phyloP scores from a whole-genome alignment of 37 sponge, comb jelly and placozoan species.

The Cladorhizidae sp. region DNA sequence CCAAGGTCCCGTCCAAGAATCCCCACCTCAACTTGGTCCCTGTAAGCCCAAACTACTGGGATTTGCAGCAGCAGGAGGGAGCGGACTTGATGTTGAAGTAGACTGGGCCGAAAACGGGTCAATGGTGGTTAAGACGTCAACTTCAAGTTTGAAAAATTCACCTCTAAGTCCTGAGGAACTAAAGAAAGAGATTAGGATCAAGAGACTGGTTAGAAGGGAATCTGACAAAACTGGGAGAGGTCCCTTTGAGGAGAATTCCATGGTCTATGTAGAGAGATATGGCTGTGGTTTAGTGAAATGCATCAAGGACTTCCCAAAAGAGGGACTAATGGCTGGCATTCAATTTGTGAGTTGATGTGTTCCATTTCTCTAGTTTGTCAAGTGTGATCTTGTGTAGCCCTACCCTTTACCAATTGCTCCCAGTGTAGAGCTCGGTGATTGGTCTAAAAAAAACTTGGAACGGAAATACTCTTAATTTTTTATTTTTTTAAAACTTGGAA shows the following conservation, averaged over 20 bases:
- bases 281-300: slow-evolving; percentile 45
- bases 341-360: slow-evolving; percentile 22
- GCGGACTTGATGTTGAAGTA: neutral
- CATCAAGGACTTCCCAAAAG: neutral
- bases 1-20: neutral
- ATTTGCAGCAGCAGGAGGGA: neutral
- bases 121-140: too few relatives aligned
- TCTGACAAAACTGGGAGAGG: neutral
- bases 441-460: too few relatives aligned
- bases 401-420: too few relatives aligned
- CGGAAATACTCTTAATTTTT: too few relatives aligned
- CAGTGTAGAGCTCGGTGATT: too few relatives aligned
- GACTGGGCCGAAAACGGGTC: neutral
- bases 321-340: slow-evolving; percentile 33
- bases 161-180: neutral
- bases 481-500: too few relatives aligned
- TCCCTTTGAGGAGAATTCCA: neutral
- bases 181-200: neutral
- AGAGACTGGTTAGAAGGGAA: neutral
- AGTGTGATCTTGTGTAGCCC: too few relatives aligned
- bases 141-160: neutral
- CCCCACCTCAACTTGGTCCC: neutral
- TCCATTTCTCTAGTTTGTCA: too few relatives aligned
- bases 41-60: neutral
- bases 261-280: slow-evolving; percentile 4